These are phyloP conservation scores for Megalops cyprinoides DNA, from an alignment of 2,797 vertebrate genomes.

Conservation along the genomic window DNA sequence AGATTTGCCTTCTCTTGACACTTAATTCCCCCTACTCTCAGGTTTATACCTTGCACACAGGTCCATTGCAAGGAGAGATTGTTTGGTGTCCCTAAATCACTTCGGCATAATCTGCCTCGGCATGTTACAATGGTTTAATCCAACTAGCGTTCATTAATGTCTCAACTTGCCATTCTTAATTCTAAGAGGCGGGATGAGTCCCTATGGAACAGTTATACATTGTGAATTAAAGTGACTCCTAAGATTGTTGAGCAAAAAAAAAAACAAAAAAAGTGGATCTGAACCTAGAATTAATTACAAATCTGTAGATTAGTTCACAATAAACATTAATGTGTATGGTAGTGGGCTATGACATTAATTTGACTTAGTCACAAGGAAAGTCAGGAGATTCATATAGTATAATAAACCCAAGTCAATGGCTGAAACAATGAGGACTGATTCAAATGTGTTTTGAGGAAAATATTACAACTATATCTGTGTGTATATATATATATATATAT, in stretches of 20 bases:
- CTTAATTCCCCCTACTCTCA: conserved; percentile 1
- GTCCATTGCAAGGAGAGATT: conserved; percentile 4
- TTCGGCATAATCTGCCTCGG: neutral
- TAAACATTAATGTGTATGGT: neutral
- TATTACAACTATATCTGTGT: no score
- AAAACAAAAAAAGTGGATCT: no score
- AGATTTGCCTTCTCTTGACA: neutral
- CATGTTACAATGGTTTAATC: neutral
- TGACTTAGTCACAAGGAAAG: no score
- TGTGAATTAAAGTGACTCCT: conserved; percentile 1
- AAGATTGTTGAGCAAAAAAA: neutral
- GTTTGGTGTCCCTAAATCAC: conserved; percentile 1
- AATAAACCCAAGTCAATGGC: no score
- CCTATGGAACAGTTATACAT: neutral
- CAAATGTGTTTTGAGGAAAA: no score
- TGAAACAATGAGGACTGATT: no score
- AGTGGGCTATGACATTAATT: no score
- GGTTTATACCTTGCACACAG: neutral
- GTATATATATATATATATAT: no score
- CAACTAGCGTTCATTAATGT: neutral
- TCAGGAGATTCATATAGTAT: no score
- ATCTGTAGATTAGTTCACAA: neutral
- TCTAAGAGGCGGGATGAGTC: neutral
- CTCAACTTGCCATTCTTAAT: conserved; percentile 13
- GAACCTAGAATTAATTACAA: no score